Conservation (phyloP, 2,888 invertebrate species). For the Acanthosepion pharaonis region DNA sequence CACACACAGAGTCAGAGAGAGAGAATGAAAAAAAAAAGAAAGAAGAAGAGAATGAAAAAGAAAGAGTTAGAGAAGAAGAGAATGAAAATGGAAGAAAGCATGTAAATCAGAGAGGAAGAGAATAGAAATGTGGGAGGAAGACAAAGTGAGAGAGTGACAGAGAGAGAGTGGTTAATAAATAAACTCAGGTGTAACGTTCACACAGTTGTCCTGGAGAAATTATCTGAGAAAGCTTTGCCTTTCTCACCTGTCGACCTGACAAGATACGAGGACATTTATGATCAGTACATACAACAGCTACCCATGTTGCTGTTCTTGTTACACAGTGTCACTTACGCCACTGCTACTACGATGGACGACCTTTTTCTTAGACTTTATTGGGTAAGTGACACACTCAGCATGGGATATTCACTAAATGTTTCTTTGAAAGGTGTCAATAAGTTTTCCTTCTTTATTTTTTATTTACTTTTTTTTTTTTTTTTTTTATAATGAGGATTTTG, state of each 20-base stretch:
- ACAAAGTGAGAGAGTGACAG: neutral
- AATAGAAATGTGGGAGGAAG: neutral
- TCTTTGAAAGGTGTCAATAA: no score
- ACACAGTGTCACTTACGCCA: neutral
- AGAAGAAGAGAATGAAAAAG: no score
- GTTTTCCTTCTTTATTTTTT: no score
- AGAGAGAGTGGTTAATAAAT: neutral
- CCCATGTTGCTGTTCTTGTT: neutral
- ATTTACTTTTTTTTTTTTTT: no score
- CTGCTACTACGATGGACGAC: neutral
- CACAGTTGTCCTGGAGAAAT: constrained; percentile 33
- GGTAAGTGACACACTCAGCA: neutral
- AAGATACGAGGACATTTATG: neutral
- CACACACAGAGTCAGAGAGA: no score
- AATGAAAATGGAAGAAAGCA: neutral
- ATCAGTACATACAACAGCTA: neutral
- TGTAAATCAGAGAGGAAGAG: neutral
- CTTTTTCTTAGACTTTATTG: constrained; percentile 13
- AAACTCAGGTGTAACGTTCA: neutral
- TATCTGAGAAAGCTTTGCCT: neutral
- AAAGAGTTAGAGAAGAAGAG: neutral
- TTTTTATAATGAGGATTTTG: no score
- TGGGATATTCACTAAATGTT: no score
- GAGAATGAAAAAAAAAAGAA: no score
- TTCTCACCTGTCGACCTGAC: neutral